Conservation (phyloP, 2,888 invertebrate genomes). For the Timandra comae region DNA sequence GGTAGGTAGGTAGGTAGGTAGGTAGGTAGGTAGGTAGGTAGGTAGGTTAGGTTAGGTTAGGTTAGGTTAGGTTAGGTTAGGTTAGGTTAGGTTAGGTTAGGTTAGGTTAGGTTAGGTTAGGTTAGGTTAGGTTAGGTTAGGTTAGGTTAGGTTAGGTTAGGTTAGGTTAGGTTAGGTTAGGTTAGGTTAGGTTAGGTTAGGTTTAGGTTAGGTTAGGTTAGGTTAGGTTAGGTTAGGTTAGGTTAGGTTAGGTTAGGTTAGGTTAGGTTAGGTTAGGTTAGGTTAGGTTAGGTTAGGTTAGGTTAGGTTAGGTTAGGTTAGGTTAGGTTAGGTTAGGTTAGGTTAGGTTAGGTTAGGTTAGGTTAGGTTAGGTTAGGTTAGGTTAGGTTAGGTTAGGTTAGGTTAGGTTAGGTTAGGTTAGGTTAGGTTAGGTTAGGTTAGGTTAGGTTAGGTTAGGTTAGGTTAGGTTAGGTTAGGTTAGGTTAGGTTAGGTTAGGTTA, state of each 20-base stretch:
- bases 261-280: slow-evolving; percentile 28
- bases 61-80: slow-evolving; percentile 21
- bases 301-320: slow-evolving; percentile 20
- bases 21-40: slow-evolving; percentile 7
- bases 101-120: slow-evolving; percentile 18
- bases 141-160: slow-evolving; percentile 23
- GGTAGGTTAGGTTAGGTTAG: slow-evolving; percentile 22
- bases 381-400: slow-evolving; percentile 27
- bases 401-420: slow-evolving; percentile 28
- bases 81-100: slow-evolving; percentile 22
- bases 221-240: slow-evolving; percentile 23
- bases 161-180: slow-evolving; percentile 21
- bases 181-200: slow-evolving; percentile 15
- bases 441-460: slow-evolving; percentile 30
- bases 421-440: slow-evolving; percentile 29
- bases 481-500: slow-evolving; percentile 11
- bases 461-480: slow-evolving; percentile 37
- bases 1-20: background rate
- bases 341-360: slow-evolving; percentile 30
- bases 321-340: slow-evolving; percentile 22
- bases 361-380: slow-evolving; percentile 33
- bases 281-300: slow-evolving; percentile 27
- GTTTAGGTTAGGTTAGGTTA: slow-evolving; percentile 12
- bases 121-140: slow-evolving; percentile 24
- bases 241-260: slow-evolving; percentile 27